A percentile compares a stretch with the other conserved stretches of the same genome.
phyloP scores from a whole-genome alignment of 92 coral and sea anemone genomes.

The Scolanthus callimorphus region DNA sequence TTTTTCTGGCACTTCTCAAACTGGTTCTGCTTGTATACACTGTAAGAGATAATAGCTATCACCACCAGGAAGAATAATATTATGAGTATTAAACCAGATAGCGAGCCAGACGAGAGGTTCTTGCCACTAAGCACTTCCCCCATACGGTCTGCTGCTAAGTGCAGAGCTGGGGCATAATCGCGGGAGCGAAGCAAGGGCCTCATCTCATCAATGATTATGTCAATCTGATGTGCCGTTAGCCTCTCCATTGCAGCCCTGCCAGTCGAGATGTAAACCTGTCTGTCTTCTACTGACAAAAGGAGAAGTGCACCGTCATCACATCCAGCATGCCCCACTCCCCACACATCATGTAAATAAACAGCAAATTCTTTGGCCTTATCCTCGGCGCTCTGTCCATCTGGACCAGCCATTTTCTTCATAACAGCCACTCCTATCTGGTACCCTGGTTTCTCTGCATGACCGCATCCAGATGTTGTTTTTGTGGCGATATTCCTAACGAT shows the following conservation, averaged over 20 bases:
- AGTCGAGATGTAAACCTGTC: constrained; percentile 74
- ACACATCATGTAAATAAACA: constrained; percentile 52
- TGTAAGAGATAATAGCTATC: constrained; percentile 14
- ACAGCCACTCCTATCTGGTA: constrained; percentile 78
- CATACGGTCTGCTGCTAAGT: constrained; percentile 50
- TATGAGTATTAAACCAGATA: constrained; percentile 20
- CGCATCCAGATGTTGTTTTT: constrained; percentile 75
- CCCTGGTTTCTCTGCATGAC: constrained; percentile 34
- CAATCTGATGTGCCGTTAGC: constrained; percentile 75
- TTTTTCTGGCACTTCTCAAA: constrained; percentile 51
- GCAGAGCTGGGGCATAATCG: constrained; percentile 55
- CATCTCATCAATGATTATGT: constrained; percentile 64
- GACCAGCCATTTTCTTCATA: constrained; percentile 41
- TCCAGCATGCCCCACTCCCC: constrained; percentile 73
- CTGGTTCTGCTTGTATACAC: constrained; percentile 23
- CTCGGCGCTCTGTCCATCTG: constrained; percentile 26
- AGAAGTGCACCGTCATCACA: constrained; percentile 78
- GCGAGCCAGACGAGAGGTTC: constrained; percentile 13
- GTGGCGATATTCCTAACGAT: constrained; percentile 32
- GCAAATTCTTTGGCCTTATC: constrained; percentile 55
- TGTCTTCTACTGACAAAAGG: constrained; percentile 51
- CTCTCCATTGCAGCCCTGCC: constrained; percentile 61
- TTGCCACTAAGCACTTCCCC: constrained; percentile 76
- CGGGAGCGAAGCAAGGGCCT: constrained; percentile 36
- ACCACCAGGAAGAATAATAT: constrained; percentile 18